phyloP scores from a whole-genome alignment of 2,797 vertebrate species.

The Melanotaenia nigrans region DNA sequence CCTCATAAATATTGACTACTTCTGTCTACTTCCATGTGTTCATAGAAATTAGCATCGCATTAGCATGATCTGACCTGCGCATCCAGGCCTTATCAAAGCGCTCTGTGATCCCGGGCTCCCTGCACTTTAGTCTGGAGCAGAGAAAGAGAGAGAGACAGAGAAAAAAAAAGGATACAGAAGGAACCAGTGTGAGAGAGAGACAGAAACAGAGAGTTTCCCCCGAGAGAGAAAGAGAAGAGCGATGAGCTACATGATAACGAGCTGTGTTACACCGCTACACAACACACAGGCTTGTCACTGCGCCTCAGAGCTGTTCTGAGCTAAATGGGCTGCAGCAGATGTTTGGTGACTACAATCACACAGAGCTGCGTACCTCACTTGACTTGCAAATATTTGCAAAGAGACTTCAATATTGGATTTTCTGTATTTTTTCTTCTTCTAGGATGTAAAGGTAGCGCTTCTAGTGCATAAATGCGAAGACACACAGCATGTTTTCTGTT shows the following conservation, averaged over 20 bases:
- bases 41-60: slow-evolving; percentile 79
- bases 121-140: slow-evolving; percentile 66
- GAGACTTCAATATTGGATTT: slow-evolving; percentile 71
- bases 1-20: slow-evolving; percentile 77
- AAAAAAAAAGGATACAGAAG: slow-evolving; percentile 31
- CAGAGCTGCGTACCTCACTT: slow-evolving; percentile 57
- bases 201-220: slow-evolving; percentile 54
- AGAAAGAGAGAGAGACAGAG: background rate
- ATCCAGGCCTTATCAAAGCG: slow-evolving; percentile 74
- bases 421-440: slow-evolving; percentile 45
- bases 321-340: slow-evolving; percentile 79
- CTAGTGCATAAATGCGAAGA: slow-evolving; percentile 34
- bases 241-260: slow-evolving; percentile 81
- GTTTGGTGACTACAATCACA: slow-evolving; percentile 74
- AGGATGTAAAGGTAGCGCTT: slow-evolving; percentile 45
- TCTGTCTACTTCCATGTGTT: slow-evolving; percentile 64
- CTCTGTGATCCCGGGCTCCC: slow-evolving; percentile 70
- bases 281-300: slow-evolving; percentile 75
- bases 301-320: slow-evolving; percentile 65
- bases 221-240: slow-evolving; percentile 56
- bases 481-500: slow-evolving; percentile 14
- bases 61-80: slow-evolving; percentile 63
- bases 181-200: slow-evolving; percentile 48
- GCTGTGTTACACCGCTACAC: slow-evolving; percentile 73
- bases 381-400: slow-evolving; percentile 80